phyloP scores from a whole-genome alignment of 2,797 vertebrate species.

The Hylomyscus alleni region DNA sequence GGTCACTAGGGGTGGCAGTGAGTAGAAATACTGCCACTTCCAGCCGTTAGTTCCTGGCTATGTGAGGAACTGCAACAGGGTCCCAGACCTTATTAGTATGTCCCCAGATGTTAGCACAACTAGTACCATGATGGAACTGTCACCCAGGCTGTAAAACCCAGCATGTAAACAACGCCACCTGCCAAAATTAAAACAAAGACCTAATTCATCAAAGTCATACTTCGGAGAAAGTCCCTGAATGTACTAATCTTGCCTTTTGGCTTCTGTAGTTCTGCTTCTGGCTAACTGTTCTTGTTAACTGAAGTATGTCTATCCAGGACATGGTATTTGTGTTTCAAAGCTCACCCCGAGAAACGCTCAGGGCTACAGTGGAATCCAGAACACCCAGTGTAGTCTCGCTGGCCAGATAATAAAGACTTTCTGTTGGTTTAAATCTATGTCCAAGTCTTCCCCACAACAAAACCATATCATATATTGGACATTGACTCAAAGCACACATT shows the following conservation, averaged over 20 bases:
- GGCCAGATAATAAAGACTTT: background rate
- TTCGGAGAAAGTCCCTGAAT: background rate
- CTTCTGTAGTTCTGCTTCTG: background rate
- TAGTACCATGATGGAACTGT: too few species aligned
- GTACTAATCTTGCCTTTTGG: background rate
- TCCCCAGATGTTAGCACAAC: background rate
- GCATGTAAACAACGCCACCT: background rate
- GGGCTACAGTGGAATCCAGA: background rate
- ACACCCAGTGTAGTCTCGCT: background rate
- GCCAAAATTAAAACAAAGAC: constrained; percentile 15
- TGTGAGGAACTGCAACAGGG: background rate
- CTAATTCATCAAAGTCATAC: background rate
- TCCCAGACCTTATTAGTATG: background rate
- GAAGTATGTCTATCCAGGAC: background rate
- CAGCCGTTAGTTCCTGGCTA: background rate
- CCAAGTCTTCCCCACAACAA: background rate
- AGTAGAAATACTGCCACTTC: background rate
- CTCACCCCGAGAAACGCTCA: background rate
- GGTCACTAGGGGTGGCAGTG: background rate
- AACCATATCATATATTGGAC: background rate
- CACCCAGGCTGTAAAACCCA: background rate
- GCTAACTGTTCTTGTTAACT: background rate
- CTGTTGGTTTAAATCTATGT: background rate
- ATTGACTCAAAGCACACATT: background rate
- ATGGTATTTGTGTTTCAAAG: background rate